These are phyloP conservation scores for Pseudotriccus pelzelni DNA, from an alignment of 2,797 vertebrate species.

Conservation along the genomic window DNA sequence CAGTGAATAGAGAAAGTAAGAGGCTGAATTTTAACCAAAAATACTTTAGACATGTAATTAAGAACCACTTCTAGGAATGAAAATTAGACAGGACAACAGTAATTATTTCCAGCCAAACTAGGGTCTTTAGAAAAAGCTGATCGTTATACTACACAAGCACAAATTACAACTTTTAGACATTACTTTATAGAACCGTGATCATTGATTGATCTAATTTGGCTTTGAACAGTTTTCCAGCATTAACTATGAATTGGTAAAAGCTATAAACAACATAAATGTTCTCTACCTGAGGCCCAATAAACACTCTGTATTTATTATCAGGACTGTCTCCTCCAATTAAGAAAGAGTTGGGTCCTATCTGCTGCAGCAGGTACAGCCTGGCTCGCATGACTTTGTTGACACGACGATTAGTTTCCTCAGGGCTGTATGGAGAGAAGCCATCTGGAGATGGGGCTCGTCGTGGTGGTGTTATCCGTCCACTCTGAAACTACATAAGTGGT, in stretches of 20 bases:
- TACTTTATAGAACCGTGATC: neutral
- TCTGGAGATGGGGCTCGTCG: slow-evolving; percentile 89
- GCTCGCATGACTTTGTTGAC: slow-evolving; percentile 92
- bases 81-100: neutral
- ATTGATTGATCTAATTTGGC: neutral
- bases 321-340: slow-evolving; percentile 90
- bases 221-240: neutral
- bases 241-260: neutral
- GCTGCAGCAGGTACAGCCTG: slow-evolving; percentile 86
- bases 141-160: neutral
- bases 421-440: slow-evolving; percentile 89
- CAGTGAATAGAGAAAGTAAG: neutral
- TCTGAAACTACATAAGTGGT: slow-evolving; percentile 81
- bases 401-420: slow-evolving; percentile 87
- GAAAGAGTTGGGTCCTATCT: slow-evolving; percentile 91
- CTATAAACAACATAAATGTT: neutral
- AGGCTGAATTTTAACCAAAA: neutral
- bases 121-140: neutral
- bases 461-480: slow-evolving; percentile 86
- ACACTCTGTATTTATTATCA: slow-evolving; percentile 90
- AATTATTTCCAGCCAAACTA: neutral
- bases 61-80: neutral
- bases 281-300: slow-evolving; percentile 89
- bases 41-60: neutral
- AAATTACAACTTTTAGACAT: neutral